Percentiles rank a stretch among this genome's conserved stretches.
Conservation (phyloP, 2,113 vertebrate genomes). For the Leptobrachium leishanense region DNA sequence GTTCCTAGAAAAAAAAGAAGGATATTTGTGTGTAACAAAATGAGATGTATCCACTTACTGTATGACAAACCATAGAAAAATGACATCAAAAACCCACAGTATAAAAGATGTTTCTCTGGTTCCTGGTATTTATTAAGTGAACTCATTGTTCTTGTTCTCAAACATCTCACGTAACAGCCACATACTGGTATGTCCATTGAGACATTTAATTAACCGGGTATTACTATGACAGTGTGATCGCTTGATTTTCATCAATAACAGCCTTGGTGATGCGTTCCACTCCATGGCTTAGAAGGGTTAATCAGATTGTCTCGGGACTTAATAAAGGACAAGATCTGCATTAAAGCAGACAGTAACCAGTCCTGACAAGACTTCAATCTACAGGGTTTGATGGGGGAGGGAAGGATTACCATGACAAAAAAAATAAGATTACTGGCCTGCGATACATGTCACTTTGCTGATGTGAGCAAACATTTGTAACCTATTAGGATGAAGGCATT, state of each 20-base stretch:
- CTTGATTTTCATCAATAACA: neutral
- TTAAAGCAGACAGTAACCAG: conserved; percentile 5
- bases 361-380: conserved; percentile 18
- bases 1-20: too few relatives aligned
- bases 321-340: neutral
- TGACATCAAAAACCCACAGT: too few relatives aligned
- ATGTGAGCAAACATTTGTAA: neutral
- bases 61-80: too few relatives aligned
- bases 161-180: too few relatives aligned
- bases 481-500: neutral
- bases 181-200: too few relatives aligned
- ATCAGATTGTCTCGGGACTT: neutral
- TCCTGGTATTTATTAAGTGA: too few relatives aligned
- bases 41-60: too few relatives aligned
- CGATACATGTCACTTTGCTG: conserved; percentile 6
- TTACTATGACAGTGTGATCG: neutral
- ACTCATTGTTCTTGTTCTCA: too few relatives aligned
- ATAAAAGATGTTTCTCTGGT: too few relatives aligned
- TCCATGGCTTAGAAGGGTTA: conserved; percentile 3
- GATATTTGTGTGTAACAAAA: too few relatives aligned
- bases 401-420: conserved; percentile 8
- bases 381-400: conserved; percentile 11
- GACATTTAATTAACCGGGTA: too few relatives aligned
- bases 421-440: conserved; percentile 9
- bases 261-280: neutral